phyloP scores from a whole-genome alignment of 2,113 vertebrate species.

The Thinocorus orbignyianus region DNA sequence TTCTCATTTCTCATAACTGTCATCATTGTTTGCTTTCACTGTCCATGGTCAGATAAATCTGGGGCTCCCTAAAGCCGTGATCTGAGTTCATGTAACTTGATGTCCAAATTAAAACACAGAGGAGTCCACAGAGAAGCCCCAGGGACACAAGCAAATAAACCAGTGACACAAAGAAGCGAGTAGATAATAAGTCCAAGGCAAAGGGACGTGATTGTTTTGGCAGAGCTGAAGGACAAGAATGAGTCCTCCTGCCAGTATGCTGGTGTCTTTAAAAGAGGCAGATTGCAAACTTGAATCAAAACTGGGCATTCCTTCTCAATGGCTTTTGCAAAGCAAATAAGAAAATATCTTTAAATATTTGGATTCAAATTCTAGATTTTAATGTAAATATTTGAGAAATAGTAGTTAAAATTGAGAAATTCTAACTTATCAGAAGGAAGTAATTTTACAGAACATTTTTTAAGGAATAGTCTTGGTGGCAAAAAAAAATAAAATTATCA shows the following conservation, averaged over 20 bases:
- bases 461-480: not conserved
- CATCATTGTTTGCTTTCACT: not conserved
- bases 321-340: not conserved
- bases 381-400: not conserved
- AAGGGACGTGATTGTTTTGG: not conserved
- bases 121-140: not conserved
- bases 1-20: not conserved
- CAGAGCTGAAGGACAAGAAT: not conserved
- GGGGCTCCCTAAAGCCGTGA: not conserved
- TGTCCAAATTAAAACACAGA: not conserved
- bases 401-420: not conserved
- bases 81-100: not conserved
- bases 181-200: not conserved
- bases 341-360: not conserved
- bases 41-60: not conserved
- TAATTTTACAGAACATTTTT: not conserved
- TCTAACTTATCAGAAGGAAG: not conserved
- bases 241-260: not conserved
- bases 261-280: not conserved
- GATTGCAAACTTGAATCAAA: not conserved
- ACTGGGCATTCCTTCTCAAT: not conserved
- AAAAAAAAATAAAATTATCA: not conserved
- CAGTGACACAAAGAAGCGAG: not conserved
- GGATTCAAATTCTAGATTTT: not conserved
- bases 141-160: not conserved